Conservation (phyloP, 23 tunicate species). For the Oikopleura dioica region DNA sequence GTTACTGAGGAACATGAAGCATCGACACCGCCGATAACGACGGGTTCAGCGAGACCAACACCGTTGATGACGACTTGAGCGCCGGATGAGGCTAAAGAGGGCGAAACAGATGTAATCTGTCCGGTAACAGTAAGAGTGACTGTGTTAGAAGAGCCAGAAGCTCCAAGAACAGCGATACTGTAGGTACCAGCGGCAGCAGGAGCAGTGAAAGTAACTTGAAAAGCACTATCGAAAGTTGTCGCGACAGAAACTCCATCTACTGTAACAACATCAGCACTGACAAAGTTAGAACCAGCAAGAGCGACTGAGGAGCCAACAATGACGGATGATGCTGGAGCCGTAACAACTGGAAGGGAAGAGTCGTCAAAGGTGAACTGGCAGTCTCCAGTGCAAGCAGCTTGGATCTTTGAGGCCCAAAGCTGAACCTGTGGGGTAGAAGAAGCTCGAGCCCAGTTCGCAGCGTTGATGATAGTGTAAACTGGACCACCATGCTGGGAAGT, state of each 20-base stretch:
- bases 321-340: neutral
- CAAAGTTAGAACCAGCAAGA: conserved; percentile 10
- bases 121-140: too few species aligned
- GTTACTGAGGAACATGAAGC: too few species aligned
- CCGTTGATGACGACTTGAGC: too few species aligned
- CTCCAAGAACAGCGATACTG: neutral
- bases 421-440: neutral
- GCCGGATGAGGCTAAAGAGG: too few species aligned
- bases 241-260: neutral
- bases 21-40: too few species aligned
- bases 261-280: neutral
- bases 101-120: too few species aligned
- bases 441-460: neutral
- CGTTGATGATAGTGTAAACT: neutral
- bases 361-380: conserved; percentile 20
- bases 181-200: neutral
- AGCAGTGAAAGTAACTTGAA: neutral
- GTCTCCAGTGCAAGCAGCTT: conserved; percentile 20
- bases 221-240: neutral
- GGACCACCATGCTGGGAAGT: neutral
- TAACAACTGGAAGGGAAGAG: conserved; percentile 19
- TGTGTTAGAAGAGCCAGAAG: neutral
- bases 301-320: neutral
- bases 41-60: too few species aligned
- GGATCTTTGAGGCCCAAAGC: conserved; percentile 12